These are phyloP conservation scores for Rhopilema esculentum DNA, from an alignment of 30 jellyfish, hydroid and myxozoan species.

Conservation along the genomic window DNA sequence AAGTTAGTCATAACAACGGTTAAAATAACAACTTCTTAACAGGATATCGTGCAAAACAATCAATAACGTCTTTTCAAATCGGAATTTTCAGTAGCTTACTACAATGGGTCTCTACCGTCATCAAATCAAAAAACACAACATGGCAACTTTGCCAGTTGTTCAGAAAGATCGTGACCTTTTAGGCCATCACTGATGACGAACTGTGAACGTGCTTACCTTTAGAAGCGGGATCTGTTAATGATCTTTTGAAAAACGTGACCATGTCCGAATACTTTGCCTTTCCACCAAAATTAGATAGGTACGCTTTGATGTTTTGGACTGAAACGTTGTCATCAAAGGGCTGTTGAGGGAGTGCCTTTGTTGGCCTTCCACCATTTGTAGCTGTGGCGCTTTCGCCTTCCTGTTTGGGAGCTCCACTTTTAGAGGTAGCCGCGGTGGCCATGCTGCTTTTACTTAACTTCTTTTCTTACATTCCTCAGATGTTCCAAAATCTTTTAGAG, in stretches of 20 bases:
- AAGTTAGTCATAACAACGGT: no score
- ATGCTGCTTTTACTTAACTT: neutral
- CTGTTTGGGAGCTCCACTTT: neutral
- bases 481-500: neutral
- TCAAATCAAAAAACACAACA: no score
- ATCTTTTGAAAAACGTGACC: constrained; percentile 74
- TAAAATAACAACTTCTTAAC: no score
- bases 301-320: constrained; percentile 67
- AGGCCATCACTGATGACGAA: no score
- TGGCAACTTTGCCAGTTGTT: no score
- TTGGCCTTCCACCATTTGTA: neutral
- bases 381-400: neutral
- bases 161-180: no score
- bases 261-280: constrained; percentile 80
- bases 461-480: neutral
- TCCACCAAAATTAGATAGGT: constrained; percentile 66
- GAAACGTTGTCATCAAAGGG: constrained; percentile 70
- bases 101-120: no score
- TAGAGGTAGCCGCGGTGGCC: neutral
- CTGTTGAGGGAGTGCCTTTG: neutral
- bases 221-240: constrained; percentile 62
- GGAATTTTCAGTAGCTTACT: no score
- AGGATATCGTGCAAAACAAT: no score
- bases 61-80: no score
- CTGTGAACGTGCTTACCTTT: constrained; percentile 48